These are phyloP conservation scores for Hydriomena furcata DNA, from an alignment of 2,888 invertebrate species.

Conservation along the genomic window DNA sequence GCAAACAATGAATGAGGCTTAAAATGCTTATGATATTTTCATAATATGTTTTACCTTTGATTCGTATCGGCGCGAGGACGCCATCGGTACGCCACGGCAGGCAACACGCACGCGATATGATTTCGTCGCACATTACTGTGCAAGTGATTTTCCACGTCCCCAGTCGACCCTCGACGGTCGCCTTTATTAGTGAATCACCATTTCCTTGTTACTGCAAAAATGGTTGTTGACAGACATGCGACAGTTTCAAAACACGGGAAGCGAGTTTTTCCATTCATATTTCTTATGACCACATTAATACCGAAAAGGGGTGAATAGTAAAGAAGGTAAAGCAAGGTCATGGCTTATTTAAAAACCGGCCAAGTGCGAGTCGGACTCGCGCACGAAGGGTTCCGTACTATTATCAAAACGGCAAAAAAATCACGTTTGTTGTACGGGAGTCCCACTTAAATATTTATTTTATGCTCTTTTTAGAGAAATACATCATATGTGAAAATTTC, in stretches of 20 bases:
- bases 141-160: constrained; percentile 54
- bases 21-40: constrained; percentile 18
- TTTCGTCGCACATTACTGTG: constrained; percentile 47
- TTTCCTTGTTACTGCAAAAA: constrained; percentile 39
- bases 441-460: no score
- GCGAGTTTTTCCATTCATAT: background rate
- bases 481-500: no score
- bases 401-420: no score
- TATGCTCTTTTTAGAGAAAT: no score
- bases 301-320: constrained; percentile 5
- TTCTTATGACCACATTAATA: background rate
- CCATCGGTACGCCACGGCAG: constrained; percentile 35
- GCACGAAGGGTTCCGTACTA: no score
- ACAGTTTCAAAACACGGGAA: constrained; percentile 15
- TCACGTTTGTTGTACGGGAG: no score
- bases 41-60: constrained; percentile 36
- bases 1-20: constrained; percentile 25
- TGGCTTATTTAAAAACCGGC: no score
- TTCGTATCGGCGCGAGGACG: constrained; percentile 37
- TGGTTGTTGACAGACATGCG: constrained; percentile 27
- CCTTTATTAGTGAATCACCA: constrained; percentile 50
- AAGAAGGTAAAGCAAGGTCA: constrained; percentile 4
- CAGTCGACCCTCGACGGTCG: constrained; percentile 12
- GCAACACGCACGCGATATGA: constrained; percentile 51
- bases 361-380: no score